phyloP scores from a whole-genome alignment of 1,140 invertebrate species.

The Lutraria rhynchaena region DNA sequence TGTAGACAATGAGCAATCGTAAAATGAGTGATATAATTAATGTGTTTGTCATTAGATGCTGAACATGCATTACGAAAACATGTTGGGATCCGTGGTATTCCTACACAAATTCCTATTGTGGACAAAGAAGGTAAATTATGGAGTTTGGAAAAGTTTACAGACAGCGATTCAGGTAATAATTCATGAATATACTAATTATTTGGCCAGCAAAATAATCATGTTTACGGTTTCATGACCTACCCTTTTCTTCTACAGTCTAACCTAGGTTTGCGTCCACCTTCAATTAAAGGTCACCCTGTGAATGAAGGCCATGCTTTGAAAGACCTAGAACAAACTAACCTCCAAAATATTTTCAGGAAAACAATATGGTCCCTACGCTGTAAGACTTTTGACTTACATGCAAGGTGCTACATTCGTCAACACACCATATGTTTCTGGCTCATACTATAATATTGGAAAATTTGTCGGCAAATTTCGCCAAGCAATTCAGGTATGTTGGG shows the following conservation, averaged over 20 bases:
- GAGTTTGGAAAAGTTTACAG: conserved; percentile 56
- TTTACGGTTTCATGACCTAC: too few species aligned
- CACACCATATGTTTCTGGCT: conserved; percentile 84
- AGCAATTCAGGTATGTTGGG: conserved; percentile 85
- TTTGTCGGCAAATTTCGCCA: conserved; percentile 87
- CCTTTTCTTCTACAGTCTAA: too few species aligned
- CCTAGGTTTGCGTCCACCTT: too few species aligned
- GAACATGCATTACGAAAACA: conserved; percentile 62
- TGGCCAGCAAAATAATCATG: too few species aligned
- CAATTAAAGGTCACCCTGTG: too few species aligned
- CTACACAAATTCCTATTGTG: conserved; percentile 61
- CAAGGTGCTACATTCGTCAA: conserved; percentile 87
- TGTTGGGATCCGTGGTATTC: conserved; percentile 61
- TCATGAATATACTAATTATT: too few species aligned
- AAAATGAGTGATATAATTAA: too few species aligned
- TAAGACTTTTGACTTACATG: conserved; percentile 89
- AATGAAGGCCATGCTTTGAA: too few species aligned
- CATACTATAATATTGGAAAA: conserved; percentile 88
- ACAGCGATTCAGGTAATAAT: conserved; percentile 26
- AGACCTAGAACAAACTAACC: too few species aligned
- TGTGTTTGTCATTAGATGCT: too few species aligned
- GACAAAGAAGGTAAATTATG: conserved; percentile 61
- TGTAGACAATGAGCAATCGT: too few species aligned
- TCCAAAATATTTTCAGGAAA: too few species aligned
- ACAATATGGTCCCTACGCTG: conserved; percentile 83